These are phyloP conservation scores for Eurosta solidaginis DNA, from an alignment of 1,140 invertebrate genomes.

Conservation along the genomic window DNA sequence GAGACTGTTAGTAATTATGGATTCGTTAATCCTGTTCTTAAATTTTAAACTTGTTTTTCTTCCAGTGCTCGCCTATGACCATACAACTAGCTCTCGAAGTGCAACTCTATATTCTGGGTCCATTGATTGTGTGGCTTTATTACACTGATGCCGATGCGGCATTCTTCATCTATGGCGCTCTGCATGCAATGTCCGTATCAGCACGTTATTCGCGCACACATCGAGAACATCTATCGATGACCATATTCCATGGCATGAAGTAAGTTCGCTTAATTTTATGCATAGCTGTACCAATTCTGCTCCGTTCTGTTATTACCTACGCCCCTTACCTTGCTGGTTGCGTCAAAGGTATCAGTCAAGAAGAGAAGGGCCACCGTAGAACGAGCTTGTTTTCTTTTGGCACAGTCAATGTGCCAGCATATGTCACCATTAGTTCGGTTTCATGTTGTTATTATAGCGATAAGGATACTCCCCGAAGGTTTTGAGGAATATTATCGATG, in stretches of 20 bases:
- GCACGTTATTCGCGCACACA: slow-evolving; percentile 66
- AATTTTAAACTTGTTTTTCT: slow-evolving; percentile 38
- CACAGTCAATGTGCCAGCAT: too few species aligned
- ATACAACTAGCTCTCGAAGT: slow-evolving; percentile 80
- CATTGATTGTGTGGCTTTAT: slow-evolving; percentile 72
- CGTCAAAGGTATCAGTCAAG: too few species aligned
- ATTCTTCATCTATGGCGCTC: slow-evolving; percentile 62
- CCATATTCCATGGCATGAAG: slow-evolving; percentile 72
- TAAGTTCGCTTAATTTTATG: slow-evolving; percentile 43
- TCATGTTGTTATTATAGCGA: too few species aligned
- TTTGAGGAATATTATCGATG: too few species aligned
- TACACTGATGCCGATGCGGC: slow-evolving; percentile 64
- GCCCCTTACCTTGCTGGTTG: too few species aligned
- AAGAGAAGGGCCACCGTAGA: too few species aligned
- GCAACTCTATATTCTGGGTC: slow-evolving; percentile 76
- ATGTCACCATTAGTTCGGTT: too few species aligned
- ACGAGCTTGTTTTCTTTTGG: too few species aligned
- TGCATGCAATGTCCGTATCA: slow-evolving; percentile 66
- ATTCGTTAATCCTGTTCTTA: neutral
- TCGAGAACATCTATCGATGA: slow-evolving; percentile 66
- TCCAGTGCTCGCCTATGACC: slow-evolving; percentile 72
- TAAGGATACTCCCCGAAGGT: too few species aligned
- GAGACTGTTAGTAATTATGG: slow-evolving; percentile 66
- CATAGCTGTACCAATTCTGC: neutral
- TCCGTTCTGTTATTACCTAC: too few species aligned